A percentile compares a stretch with the other conserved stretches of the same genome.
These are phyloP conservation scores for Cryptoblepharus egeriae DNA, from an alignment of 2,797 vertebrate genomes.

Conservation along the genomic window DNA sequence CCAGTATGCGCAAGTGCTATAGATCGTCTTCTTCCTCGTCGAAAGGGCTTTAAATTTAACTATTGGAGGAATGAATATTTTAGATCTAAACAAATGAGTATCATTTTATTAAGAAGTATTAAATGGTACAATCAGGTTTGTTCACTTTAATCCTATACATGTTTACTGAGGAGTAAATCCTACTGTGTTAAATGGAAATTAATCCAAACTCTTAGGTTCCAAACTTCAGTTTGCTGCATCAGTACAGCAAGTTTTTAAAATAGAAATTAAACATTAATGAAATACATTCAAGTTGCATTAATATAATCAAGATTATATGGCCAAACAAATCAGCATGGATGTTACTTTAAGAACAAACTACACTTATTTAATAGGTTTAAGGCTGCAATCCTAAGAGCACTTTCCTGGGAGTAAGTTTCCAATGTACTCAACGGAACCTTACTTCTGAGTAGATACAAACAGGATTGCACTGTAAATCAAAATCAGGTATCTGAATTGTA, in stretches of 20 bases:
- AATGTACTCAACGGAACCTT: no score
- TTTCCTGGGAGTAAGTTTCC: no score
- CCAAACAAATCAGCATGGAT: not conserved
- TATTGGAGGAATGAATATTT: conserved; percentile 67
- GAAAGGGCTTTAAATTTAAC: conserved; percentile 85
- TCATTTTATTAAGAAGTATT: not conserved
- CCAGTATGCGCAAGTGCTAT: conserved; percentile 86
- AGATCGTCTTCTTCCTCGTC: conserved; percentile 81
- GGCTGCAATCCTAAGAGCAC: no score
- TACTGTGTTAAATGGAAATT: no score
- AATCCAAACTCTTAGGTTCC: no score
- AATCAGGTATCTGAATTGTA: not conserved
- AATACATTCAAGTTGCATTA: not conserved
- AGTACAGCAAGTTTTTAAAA: not conserved
- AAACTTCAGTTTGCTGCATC: no score
- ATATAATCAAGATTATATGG: conserved; percentile 16
- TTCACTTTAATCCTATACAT: no score
- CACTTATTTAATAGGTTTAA: no score
- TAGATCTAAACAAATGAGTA: conserved; percentile 31
- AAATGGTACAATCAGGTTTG: not conserved
- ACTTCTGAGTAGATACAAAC: no score
- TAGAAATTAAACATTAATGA: no score
- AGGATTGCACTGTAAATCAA: no score
- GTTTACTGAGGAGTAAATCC: no score
- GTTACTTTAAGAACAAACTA: not conserved